Percentiles rank a stretch among this genome's conserved stretches.
Evolutionary conservation across 2,113 vertebrate species (phyloP).

Genomic region (Labrus mixtus): DNA sequence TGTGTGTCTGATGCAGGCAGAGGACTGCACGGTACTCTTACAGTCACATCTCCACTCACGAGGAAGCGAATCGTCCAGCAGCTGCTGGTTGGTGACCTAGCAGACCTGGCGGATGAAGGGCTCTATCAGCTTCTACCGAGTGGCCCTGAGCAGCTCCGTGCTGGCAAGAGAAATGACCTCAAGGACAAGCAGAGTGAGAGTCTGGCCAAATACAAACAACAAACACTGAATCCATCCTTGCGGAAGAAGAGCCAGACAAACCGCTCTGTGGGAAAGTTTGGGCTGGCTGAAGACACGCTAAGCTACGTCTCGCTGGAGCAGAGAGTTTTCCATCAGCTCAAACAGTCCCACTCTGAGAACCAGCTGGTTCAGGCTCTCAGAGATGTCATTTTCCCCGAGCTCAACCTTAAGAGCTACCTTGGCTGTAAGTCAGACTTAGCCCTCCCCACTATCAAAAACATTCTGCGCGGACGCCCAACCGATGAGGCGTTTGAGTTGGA

Average conservation of each 20-base stretch:
- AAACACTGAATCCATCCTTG: constrained; percentile 28
- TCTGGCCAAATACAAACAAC: constrained; percentile 63
- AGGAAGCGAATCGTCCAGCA: constrained; percentile 80
- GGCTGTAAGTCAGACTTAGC: constrained; percentile 81
- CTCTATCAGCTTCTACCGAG: constrained; percentile 77
- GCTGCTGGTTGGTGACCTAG: constrained; percentile 80
- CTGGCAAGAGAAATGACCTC: constrained; percentile 51
- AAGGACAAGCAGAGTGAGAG: constrained; percentile 39
- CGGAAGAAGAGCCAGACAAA: constrained; percentile 60
- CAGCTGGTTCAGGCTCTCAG: constrained; percentile 72
- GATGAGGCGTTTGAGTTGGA: constrained; percentile 78
- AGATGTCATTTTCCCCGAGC: constrained; percentile 76
- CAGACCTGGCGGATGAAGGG: constrained; percentile 81
- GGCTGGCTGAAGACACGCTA: constrained; percentile 60
- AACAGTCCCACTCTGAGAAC: constrained; percentile 51
- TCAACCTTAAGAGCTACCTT: constrained; percentile 85
- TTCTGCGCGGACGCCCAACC: constrained; percentile 70
- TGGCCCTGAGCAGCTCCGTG: constrained; percentile 40
- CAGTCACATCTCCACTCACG: constrained; percentile 67
- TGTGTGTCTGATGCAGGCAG: constrained; percentile 82
- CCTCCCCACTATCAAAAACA: constrained; percentile 73
- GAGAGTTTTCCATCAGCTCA: constrained; percentile 57
- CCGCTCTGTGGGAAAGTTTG: constrained; percentile 43
- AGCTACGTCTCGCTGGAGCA: constrained; percentile 77
- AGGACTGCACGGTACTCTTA: constrained; percentile 65